These are phyloP conservation scores for Timema cristinae DNA, from an alignment of 2,888 invertebrate genomes.

Conservation along the genomic window DNA sequence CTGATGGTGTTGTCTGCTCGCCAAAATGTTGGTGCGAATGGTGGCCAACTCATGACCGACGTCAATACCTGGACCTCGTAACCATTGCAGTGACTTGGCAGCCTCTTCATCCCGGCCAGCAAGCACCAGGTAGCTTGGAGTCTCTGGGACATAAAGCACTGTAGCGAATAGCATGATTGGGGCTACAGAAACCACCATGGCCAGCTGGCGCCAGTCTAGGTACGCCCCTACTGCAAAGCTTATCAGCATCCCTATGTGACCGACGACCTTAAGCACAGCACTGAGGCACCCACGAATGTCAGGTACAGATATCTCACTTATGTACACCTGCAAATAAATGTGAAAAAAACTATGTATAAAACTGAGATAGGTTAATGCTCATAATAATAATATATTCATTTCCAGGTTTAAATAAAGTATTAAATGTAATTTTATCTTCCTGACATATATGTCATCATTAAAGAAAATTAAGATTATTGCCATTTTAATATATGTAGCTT, in stretches of 20 bases:
- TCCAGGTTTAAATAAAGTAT: too few relatives aligned
- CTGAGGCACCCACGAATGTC: slow-evolving; percentile 83
- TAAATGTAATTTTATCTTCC: too few relatives aligned
- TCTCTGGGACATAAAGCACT: slow-evolving; percentile 78
- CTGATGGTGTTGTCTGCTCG: slow-evolving; percentile 42
- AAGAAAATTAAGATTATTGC: too few relatives aligned
- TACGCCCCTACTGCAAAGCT: slow-evolving; percentile 80
- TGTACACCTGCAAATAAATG: slow-evolving; percentile 63
- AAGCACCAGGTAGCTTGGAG: slow-evolving; percentile 77
- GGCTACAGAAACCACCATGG: slow-evolving; percentile 72
- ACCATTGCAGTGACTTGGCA: slow-evolving; percentile 69
- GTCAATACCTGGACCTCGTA: slow-evolving; percentile 77
- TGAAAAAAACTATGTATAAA: too few relatives aligned
- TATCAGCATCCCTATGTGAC: slow-evolving; percentile 79
- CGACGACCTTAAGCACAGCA: slow-evolving; percentile 79
- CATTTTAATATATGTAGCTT: too few relatives aligned
- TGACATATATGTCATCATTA: too few relatives aligned
- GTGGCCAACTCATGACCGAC: slow-evolving; percentile 69
- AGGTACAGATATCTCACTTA: slow-evolving; percentile 86
- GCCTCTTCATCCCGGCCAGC: slow-evolving; percentile 70
- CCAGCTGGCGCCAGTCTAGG: slow-evolving; percentile 80
- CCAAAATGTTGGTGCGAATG: slow-evolving; percentile 60
- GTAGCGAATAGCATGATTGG: slow-evolving; percentile 66
- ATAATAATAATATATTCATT: too few relatives aligned
- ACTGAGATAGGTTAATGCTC: too few relatives aligned